Conservation (phyloP, 1,140 invertebrate genomes). For the Brachionus rotundiformis region DNA sequence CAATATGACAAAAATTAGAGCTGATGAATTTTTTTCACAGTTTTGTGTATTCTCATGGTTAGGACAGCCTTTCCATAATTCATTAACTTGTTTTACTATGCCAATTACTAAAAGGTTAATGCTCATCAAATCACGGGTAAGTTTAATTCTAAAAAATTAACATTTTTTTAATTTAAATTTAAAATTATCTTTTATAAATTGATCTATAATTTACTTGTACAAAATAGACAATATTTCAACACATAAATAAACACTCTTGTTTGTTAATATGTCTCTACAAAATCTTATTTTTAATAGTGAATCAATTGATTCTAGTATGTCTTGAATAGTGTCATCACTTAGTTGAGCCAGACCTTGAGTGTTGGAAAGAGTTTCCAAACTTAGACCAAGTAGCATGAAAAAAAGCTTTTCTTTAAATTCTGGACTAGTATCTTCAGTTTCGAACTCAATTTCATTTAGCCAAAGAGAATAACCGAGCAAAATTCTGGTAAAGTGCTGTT, state of each 20-base stretch:
- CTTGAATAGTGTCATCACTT: constrained; percentile 38
- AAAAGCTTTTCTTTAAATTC: constrained; percentile 28
- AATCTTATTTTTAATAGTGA: constrained; percentile 24
- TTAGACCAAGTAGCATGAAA: constrained; percentile 44
- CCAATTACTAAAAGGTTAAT: constrained; percentile 13
- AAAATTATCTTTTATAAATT: background rate
- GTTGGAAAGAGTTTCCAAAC: constrained; percentile 36
- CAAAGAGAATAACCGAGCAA: constrained; percentile 87
- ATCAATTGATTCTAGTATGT: constrained; percentile 44
- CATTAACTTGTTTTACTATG: constrained; percentile 39
- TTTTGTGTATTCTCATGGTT: background rate
- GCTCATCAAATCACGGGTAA: constrained; percentile 35
- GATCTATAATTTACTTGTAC: constrained; percentile 25
- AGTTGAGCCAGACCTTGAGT: constrained; percentile 25
- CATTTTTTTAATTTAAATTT: background rate
- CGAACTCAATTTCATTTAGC: constrained; percentile 69
- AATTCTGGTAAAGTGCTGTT: constrained; percentile 87
- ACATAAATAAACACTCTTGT: constrained; percentile 19
- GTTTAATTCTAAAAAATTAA: constrained; percentile 30
- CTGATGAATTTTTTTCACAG: constrained; percentile 4
- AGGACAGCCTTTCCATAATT: background rate
- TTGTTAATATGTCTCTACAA: background rate
- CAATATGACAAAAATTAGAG: constrained; percentile 48
- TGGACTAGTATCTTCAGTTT: background rate
- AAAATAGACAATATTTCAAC: constrained; percentile 49